phyloP scores from a whole-genome alignment of 2,113 vertebrate species.

The Anarhynchus alexandrinus region DNA sequence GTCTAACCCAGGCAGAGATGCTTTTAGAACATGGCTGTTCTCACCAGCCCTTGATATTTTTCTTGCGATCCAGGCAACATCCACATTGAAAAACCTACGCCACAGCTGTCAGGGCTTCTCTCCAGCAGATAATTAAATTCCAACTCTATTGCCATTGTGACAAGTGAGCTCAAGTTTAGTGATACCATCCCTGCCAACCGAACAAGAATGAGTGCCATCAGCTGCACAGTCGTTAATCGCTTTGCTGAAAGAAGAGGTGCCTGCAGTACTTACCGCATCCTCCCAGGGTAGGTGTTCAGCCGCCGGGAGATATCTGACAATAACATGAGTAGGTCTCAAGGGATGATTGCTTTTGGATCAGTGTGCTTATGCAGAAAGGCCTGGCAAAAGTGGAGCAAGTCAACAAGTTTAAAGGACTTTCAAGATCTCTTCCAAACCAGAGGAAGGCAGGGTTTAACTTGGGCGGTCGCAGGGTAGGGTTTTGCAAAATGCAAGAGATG shows the following conservation, averaged over 20 bases:
- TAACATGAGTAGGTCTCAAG: neutral
- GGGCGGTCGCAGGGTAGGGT: fast-evolving
- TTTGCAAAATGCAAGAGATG: neutral
- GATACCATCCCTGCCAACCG: constrained; percentile 30
- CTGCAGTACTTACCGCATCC: neutral
- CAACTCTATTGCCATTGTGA: constrained; percentile 49
- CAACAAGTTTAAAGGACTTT: constrained; percentile 28
- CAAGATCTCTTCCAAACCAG: neutral
- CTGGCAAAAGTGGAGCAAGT: constrained; percentile 26
- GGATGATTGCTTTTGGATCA: neutral
- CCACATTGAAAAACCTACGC: constrained; percentile 57
- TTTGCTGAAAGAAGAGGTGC: constrained; percentile 1
- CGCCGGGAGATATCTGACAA: neutral
- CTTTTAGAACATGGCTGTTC: constrained; percentile 62
- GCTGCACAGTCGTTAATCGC: neutral
- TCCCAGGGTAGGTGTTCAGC: neutral
- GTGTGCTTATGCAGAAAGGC: neutral
- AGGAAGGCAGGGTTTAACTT: neutral
- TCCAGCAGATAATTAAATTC: constrained; percentile 60
- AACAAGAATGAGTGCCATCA: constrained; percentile 19
- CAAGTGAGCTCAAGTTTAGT: constrained; percentile 58
- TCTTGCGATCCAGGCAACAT: constrained; percentile 45
- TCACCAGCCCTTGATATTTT: constrained; percentile 61
- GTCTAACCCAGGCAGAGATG: constrained; percentile 54
- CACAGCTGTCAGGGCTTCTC: constrained; percentile 62